Evolutionary conservation across 2,113 vertebrate species (phyloP).

Genomic region (Ochotona curzoniae): DNA sequence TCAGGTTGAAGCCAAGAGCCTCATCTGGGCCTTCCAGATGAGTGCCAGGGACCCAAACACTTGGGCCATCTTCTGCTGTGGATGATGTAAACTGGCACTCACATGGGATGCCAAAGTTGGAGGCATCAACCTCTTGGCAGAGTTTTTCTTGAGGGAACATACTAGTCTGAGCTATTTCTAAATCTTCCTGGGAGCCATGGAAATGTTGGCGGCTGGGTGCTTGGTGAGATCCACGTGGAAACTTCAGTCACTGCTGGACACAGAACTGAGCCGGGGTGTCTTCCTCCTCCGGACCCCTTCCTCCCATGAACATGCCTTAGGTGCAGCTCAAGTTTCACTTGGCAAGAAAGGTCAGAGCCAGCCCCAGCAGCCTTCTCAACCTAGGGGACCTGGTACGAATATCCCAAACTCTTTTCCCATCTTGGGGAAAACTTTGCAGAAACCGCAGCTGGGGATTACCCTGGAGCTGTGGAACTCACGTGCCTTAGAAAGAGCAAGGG

Average conservation of each 20-base stretch:
- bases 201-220: not conserved
- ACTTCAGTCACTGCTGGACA: slow-evolving; percentile 73
- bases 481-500: not conserved
- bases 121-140: not conserved
- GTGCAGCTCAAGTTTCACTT: slow-evolving; percentile 67
- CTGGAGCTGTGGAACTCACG: not conserved
- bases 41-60: too few species aligned
- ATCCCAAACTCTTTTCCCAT: not conserved
- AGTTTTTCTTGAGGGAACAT: slow-evolving; percentile 49
- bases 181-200: not conserved
- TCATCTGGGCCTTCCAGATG: too few species aligned
- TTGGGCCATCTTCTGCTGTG: too few species aligned
- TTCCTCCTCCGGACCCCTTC: not conserved
- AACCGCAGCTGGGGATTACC: not conserved
- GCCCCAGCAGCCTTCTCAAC: not conserved
- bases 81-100: too few species aligned
- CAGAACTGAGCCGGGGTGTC: slow-evolving; percentile 76
- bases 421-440: not conserved
- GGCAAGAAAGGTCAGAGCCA: slow-evolving; percentile 29
- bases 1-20: too few species aligned
- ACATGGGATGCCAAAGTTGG: too few species aligned
- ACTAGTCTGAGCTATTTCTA: slow-evolving; percentile 41
- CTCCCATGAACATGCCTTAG: slow-evolving; percentile 29
- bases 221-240: slow-evolving; percentile 69
- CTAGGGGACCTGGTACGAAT: not conserved